phyloP scores from a whole-genome alignment of 30 jellyfish, hydroid and myxozoan genomes.

The Sanderia malayensis region DNA sequence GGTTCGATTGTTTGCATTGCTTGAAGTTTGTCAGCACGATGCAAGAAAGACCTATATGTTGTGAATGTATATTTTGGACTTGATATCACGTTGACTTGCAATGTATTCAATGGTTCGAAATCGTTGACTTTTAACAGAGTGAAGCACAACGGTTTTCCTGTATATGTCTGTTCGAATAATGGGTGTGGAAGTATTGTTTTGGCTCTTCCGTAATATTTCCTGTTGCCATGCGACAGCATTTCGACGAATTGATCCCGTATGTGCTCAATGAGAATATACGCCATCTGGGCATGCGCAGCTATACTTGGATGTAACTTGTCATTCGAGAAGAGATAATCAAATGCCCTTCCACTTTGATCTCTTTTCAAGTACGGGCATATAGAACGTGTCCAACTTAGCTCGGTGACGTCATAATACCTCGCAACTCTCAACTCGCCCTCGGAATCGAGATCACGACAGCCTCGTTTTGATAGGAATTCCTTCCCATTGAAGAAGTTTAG shows the following conservation, averaged over 20 bases:
- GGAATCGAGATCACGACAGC: constrained; percentile 65
- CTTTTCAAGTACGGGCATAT: constrained; percentile 58
- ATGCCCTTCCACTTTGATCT: constrained; percentile 70
- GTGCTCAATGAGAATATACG: constrained; percentile 60
- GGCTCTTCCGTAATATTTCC: neutral
- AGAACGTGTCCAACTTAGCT: constrained; percentile 64
- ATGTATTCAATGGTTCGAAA: constrained; percentile 48
- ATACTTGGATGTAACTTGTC: constrained; percentile 66
- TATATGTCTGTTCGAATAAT: constrained; percentile 46
- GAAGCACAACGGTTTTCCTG: constrained; percentile 56
- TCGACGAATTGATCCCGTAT: constrained; percentile 64
- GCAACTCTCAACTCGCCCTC: constrained; percentile 64
- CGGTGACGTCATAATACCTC: constrained; percentile 65
- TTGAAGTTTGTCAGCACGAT: constrained; percentile 55
- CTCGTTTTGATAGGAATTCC: constrained; percentile 46
- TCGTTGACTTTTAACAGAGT: constrained; percentile 60
- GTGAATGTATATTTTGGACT: constrained; percentile 47
- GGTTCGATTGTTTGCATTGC: constrained; percentile 52
- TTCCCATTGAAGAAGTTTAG: constrained; percentile 69
- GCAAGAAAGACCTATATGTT: constrained; percentile 52
- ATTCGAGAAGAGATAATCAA: constrained; percentile 58
- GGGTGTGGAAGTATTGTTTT: constrained; percentile 45
- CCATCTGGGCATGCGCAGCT: constrained; percentile 80
- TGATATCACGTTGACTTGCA: constrained; percentile 52
- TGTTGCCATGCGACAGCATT: constrained; percentile 14